These are phyloP conservation scores for Andrena haemorrhoa DNA, from an alignment of 2,888 invertebrate species.

Conservation along the genomic window DNA sequence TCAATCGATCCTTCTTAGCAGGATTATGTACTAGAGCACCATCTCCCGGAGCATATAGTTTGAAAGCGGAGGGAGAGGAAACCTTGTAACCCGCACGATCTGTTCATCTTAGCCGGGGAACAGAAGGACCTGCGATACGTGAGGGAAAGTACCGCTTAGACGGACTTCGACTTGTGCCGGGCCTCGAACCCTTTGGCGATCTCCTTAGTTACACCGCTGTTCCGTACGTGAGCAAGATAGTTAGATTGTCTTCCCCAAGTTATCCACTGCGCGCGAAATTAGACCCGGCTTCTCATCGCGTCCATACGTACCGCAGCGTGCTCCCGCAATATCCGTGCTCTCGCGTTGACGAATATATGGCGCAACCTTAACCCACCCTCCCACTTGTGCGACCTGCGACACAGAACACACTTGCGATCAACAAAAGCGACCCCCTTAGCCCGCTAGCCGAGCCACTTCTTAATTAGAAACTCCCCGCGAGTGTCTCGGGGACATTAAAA, in stretches of 20 bases:
- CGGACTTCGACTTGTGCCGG: conserved; percentile 58
- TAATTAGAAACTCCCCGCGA: too few relatives aligned
- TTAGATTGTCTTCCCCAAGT: conserved; percentile 74
- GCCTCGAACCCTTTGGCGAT: conserved; percentile 63
- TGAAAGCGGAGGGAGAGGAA: background rate
- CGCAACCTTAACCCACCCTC: background rate
- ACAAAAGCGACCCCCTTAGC: too few relatives aligned
- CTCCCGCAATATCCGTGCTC: conserved; percentile 61
- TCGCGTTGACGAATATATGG: conserved; percentile 53
- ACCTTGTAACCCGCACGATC: conserved; percentile 32
- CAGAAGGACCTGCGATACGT: conserved; percentile 59
- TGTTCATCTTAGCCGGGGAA: conserved; percentile 43
- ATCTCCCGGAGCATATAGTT: conserved; percentile 7
- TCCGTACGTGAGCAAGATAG: conserved; percentile 70
- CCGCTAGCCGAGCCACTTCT: too few relatives aligned
- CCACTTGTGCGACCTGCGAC: background rate
- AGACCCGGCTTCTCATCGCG: conserved; percentile 56
- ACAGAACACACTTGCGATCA: background rate
- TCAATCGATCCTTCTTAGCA: conserved; percentile 15
- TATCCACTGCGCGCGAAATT: conserved; percentile 67
- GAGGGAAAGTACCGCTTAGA: conserved; percentile 60
- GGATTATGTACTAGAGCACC: conserved; percentile 5
- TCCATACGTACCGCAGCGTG: conserved; percentile 64
- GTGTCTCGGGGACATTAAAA: too few relatives aligned
- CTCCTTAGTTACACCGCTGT: conserved; percentile 66